Conservation (phyloP, 53 echinoderm and acorn worm species). For the Henricia sp. region DNA sequence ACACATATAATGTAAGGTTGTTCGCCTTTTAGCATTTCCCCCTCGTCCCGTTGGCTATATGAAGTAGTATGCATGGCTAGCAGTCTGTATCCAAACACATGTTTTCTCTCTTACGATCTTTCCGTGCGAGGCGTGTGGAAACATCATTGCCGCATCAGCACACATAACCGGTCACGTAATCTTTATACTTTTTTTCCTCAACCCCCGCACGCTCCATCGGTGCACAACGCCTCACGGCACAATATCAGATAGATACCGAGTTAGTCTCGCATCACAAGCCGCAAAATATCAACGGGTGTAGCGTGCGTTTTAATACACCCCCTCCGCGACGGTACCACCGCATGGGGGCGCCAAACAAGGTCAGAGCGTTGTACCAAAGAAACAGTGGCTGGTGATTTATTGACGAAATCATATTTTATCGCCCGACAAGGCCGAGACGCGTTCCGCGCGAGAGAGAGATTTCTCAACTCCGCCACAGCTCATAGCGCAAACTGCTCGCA, state of each 20-base stretch:
- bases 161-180: slow-evolving; percentile 46
- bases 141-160: slow-evolving; percentile 13
- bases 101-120: slow-evolving; percentile 30
- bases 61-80: slow-evolving; percentile 40
- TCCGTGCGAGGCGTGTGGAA: not conserved
- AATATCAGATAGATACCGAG: not conserved
- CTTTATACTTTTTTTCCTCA: no score
- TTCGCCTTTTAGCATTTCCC: not conserved
- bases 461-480: slow-evolving; percentile 26
- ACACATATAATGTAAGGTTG: not conserved
- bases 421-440: no score
- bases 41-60: not conserved
- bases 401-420: no score
- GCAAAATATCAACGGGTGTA: not conserved
- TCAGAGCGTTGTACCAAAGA: no score
- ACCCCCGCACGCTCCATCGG: slow-evolving; percentile 42
- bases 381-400: no score
- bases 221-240: slow-evolving; percentile 12
- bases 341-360: no score
- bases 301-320: not conserved
- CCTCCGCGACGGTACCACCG: no score
- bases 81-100: slow-evolving; percentile 43
- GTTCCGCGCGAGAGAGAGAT: slow-evolving; percentile 20
- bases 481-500: not conserved
- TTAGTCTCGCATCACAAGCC: not conserved